phyloP scores from a whole-genome alignment of 2,113 vertebrate species.

The Vulpes lagopus region DNA sequence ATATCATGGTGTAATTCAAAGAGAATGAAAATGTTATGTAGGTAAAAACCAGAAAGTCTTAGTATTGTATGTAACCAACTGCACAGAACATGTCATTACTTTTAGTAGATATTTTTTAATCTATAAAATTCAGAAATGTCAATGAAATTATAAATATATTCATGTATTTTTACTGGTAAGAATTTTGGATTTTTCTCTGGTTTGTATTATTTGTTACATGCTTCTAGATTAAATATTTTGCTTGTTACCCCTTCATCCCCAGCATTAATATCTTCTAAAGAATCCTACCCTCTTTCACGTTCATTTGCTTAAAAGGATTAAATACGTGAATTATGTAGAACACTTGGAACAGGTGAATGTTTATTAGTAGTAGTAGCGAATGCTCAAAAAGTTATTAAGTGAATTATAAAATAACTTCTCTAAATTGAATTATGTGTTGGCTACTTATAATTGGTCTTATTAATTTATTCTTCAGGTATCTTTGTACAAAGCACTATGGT shows the following conservation, averaged over 20 bases:
- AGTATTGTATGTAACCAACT: background rate
- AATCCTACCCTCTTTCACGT: background rate
- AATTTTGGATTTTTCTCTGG: background rate
- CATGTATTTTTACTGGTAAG: background rate
- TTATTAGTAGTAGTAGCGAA: background rate
- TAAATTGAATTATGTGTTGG: background rate
- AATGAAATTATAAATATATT: background rate
- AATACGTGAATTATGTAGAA: background rate
- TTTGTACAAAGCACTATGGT: background rate
- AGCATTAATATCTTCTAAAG: background rate
- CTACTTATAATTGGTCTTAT: background rate
- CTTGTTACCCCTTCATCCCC: background rate
- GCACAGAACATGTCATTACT: background rate
- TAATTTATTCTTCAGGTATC: background rate
- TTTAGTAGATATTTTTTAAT: background rate
- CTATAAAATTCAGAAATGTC: conserved; percentile 18
- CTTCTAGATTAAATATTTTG: background rate
- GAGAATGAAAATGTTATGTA: background rate
- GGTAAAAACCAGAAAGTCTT: background rate
- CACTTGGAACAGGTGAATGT: background rate
- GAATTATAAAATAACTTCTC: background rate
- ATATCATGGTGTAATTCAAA: background rate
- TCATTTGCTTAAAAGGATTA: background rate
- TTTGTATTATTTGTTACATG: background rate
- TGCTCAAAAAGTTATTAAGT: background rate